Conservation (phyloP, 2,888 invertebrate genomes). For the Meta bourneti region DNA sequence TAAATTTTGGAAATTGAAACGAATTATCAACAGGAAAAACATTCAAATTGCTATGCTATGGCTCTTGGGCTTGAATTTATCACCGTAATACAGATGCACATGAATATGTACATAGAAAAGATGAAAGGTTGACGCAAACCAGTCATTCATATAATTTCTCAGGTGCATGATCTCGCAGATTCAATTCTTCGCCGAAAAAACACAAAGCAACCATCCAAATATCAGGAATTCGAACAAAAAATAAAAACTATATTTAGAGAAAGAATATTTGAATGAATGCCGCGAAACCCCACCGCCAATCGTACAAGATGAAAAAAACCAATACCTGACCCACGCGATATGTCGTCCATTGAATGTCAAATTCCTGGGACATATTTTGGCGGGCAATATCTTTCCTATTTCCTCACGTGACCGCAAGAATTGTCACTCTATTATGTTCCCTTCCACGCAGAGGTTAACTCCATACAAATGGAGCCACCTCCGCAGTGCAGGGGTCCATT, state of each 20-base stretch:
- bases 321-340: slow-evolving; percentile 39
- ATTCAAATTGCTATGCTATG: background rate
- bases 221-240: background rate
- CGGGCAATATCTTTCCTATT: slow-evolving; percentile 55
- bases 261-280: slow-evolving; percentile 19
- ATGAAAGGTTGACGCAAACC: background rate
- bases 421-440: slow-evolving; percentile 49
- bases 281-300: slow-evolving; percentile 46
- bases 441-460: slow-evolving; percentile 58
- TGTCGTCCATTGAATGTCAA: slow-evolving; percentile 62
- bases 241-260: background rate
- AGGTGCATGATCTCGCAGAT: background rate
- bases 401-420: slow-evolving; percentile 26
- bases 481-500: slow-evolving; percentile 71
- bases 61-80: background rate
- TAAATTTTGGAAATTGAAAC: background rate
- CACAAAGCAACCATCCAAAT: too few species aligned
- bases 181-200: too few species aligned
- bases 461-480: slow-evolving; percentile 64
- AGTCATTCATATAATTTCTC: background rate
- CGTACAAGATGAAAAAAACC: slow-evolving; percentile 14
- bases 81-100: background rate
- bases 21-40: background rate
- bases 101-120: background rate
- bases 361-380: slow-evolving; percentile 74